Evolutionary conservation across 2,888 invertebrate genomes (phyloP).

Genomic region (Pristionchus exspectatus): DNA sequence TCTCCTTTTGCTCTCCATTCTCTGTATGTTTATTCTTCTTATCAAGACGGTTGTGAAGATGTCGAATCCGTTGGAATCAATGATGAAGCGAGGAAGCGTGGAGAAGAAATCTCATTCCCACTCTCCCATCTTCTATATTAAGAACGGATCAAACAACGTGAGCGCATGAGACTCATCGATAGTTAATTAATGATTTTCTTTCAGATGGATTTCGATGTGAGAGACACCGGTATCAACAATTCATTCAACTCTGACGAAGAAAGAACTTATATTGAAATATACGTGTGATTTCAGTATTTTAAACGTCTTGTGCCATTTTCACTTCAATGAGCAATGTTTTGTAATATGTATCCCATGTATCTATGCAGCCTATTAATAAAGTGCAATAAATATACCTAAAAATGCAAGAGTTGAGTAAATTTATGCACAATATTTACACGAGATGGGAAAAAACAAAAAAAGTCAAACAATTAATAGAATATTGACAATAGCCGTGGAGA

Average conservation of each 20-base stretch:
- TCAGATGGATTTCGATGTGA: not conserved
- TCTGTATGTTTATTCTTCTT: not conserved
- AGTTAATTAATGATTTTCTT: not conserved
- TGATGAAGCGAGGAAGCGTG: not conserved
- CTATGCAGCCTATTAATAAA: too few relatives aligned
- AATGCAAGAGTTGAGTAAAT: too few relatives aligned
- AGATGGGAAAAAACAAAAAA: too few relatives aligned
- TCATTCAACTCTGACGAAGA: not conserved
- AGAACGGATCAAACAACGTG: not conserved
- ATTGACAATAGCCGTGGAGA: too few relatives aligned
- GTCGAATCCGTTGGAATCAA: not conserved
- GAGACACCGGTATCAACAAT: not conserved
- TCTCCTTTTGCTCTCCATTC: not conserved
- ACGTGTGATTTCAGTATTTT: too few relatives aligned
- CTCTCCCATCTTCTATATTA: not conserved
- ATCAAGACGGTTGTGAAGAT: not conserved
- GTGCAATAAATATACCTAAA: too few relatives aligned
- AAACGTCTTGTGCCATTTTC: too few relatives aligned
- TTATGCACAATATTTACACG: too few relatives aligned
- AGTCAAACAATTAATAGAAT: too few relatives aligned
- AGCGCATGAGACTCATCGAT: not conserved
- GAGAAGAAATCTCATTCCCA: not conserved
- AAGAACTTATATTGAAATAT: too few relatives aligned
- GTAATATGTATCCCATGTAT: too few relatives aligned
- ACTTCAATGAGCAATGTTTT: too few relatives aligned